Conservation (phyloP, 2,797 vertebrate species). For the Centroberyx gerrardi region DNA sequence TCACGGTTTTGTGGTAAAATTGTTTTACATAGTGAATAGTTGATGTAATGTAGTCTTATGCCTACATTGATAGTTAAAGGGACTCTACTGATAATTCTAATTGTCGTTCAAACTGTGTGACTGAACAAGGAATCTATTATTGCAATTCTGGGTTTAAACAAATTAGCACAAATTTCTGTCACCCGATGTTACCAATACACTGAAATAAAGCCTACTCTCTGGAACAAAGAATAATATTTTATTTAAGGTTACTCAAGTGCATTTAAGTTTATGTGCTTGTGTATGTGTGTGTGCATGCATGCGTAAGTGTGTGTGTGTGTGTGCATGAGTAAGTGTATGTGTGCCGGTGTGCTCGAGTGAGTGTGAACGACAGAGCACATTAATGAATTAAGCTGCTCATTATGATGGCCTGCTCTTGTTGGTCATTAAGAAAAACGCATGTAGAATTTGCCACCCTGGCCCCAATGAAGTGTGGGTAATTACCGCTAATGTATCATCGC, state of each 20-base stretch:
- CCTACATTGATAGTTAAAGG: slow-evolving; percentile 28
- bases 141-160: slow-evolving; percentile 92
- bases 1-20: slow-evolving; percentile 15
- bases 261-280: slow-evolving; percentile 6
- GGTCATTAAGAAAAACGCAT: slow-evolving; percentile 90
- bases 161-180: slow-evolving; percentile 88
- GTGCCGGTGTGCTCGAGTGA: slow-evolving; percentile 36
- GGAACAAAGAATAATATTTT: slow-evolving; percentile 73
- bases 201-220: slow-evolving; percentile 52
- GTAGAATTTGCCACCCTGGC: slow-evolving; percentile 92
- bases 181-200: slow-evolving; percentile 80
- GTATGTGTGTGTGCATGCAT: slow-evolving; percentile 32
- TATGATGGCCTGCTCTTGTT: slow-evolving; percentile 94
- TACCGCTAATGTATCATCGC: slow-evolving; percentile 97
- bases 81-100: slow-evolving; percentile 38
- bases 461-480: slow-evolving; percentile 94
- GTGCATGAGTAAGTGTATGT: slow-evolving; percentile 29
- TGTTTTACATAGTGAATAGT: slow-evolving; percentile 38
- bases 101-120: slow-evolving; percentile 78
- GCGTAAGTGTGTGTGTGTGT: slow-evolving; percentile 36
- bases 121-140: slow-evolving; percentile 90
- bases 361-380: slow-evolving; percentile 80
- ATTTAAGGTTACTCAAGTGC: slow-evolving; percentile 55
- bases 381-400: slow-evolving; percentile 97
- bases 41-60: slow-evolving; percentile 32